Conservation (phyloP, 2,888 invertebrate genomes). For the Leptopterna dolabrata region DNA sequence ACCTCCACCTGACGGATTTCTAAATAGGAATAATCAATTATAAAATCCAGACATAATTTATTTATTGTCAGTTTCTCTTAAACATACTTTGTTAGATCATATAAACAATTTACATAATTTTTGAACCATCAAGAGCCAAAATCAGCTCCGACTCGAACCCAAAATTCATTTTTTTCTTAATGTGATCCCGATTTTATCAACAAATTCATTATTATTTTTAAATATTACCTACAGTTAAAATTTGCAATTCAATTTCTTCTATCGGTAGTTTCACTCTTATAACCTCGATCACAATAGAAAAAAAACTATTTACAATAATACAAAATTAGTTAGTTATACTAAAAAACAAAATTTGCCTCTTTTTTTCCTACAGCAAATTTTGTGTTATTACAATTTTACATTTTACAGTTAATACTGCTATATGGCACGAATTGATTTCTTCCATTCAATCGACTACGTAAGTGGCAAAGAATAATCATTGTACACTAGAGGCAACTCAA, state of each 20-base stretch:
- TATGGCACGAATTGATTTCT: conserved; percentile 40
- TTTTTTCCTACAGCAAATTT: conserved; percentile 15
- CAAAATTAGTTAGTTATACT: conserved; percentile 15
- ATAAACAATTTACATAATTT: conserved; percentile 39
- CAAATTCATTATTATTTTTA: neutral
- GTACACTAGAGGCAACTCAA: neutral
- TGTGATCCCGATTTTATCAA: neutral
- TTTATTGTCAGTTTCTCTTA: conserved; percentile 43
- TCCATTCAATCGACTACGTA: neutral
- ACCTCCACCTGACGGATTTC: no score
- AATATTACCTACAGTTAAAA: neutral
- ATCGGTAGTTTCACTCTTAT: neutral
- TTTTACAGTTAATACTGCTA: conserved; percentile 45
- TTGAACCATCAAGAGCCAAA: neutral
- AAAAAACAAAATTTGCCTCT: neutral
- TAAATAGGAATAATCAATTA: no score
- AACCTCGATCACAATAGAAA: conserved; percentile 23
- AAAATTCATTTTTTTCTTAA: neutral
- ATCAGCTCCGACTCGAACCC: neutral
- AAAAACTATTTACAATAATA: conserved; percentile 17
- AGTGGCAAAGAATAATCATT: neutral
- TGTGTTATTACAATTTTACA: conserved; percentile 18
- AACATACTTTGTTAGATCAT: conserved; percentile 40
- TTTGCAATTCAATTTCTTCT: neutral
- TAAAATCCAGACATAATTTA: conserved; percentile 32